Evolutionary conservation across 2,888 invertebrate species (phyloP), one percentile per base, ranked within the genome.

Genomic region (Cerceris rybyensis): DNA sequence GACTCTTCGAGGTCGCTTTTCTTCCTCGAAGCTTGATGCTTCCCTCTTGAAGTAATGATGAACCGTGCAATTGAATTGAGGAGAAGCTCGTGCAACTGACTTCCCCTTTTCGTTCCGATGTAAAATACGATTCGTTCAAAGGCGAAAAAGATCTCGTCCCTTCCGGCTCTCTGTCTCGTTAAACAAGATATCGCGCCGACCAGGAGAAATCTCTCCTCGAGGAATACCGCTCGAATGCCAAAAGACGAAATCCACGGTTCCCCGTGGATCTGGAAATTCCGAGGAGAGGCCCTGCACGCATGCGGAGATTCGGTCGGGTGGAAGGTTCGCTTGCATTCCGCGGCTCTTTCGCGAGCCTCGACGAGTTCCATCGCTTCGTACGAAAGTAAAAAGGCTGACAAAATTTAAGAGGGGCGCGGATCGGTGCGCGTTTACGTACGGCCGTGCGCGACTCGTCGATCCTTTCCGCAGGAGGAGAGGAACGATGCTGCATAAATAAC

Each of bases 401-500:
- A 57, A 73, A 82, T 78, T 78, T 75, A 81, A 61, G 69, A 68
- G 73, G 67, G 57, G 61, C 57, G 17, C 60, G 50, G 49, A 63
- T 63, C 61, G 65, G 71, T 60, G 57, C 57, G 50, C 46, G 13
- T 28, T 55, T 42, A 8, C 17, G 46, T 64, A 43, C 17, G 61
- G 43, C 39, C 39, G 69, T 14, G 70, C n/a, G 55, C 55, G 57
- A 58, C 41, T 74, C 71, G 59, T 70, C 67, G 75, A 67, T 78
- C 59, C 54, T 67, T 42, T 52, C 68, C 17, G 41, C 16, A 28
- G 59, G 49, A 58, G 55, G 54, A 50, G 43, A 13, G 43, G 63
- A 8, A n/a, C 55, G 43, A 50, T 50, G 60, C 50, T 46, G 75
- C 71, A 68, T 78, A 78, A 85, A 73, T 77, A 81, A 80, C 80